These are phyloP conservation scores for Proteles cristata DNA, from an alignment of 2,113 vertebrate species.

Conservation along the genomic window DNA sequence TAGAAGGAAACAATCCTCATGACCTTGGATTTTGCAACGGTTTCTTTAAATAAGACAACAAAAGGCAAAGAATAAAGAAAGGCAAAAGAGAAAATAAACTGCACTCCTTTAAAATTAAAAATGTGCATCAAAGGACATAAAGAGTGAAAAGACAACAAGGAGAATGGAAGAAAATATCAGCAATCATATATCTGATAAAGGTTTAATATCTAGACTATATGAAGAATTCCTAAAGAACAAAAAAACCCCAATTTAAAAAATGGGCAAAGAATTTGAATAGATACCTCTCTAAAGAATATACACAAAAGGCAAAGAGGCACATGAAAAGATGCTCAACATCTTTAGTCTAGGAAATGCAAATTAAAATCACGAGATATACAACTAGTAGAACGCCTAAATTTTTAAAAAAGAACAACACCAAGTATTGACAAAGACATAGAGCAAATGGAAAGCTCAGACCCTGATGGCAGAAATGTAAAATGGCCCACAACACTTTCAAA, in stretches of 20 bases:
- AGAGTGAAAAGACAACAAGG: not conserved
- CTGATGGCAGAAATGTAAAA: not conserved
- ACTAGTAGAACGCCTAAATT: not conserved
- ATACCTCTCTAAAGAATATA: not conserved
- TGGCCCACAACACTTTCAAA: not conserved
- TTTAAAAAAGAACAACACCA: not conserved
- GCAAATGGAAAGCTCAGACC: not conserved
- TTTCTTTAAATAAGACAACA: not conserved
- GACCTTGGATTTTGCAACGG: not conserved
- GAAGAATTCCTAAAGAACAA: not conserved
- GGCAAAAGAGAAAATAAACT: not conserved
- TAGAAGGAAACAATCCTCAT: not conserved
- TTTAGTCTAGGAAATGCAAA: constrained; percentile 14
- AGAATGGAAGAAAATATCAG: not conserved
- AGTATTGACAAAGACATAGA: not conserved
- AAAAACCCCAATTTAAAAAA: not conserved
- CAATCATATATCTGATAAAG: not conserved
- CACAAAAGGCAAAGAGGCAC: not conserved
- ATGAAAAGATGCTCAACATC: constrained; percentile 18
- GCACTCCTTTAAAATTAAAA: constrained; percentile 8
- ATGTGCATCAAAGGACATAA: not conserved
- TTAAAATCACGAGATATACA: not conserved
- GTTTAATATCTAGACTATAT: not conserved
- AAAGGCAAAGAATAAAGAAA: not conserved
- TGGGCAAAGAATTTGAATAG: not conserved